A percentile compares a stretch with the other conserved stretches of the same genome.
Evolutionary conservation across 92 coral and sea anemone genomes (phyloP).

Genomic region (Anthopleura xanthogrammica): DNA sequence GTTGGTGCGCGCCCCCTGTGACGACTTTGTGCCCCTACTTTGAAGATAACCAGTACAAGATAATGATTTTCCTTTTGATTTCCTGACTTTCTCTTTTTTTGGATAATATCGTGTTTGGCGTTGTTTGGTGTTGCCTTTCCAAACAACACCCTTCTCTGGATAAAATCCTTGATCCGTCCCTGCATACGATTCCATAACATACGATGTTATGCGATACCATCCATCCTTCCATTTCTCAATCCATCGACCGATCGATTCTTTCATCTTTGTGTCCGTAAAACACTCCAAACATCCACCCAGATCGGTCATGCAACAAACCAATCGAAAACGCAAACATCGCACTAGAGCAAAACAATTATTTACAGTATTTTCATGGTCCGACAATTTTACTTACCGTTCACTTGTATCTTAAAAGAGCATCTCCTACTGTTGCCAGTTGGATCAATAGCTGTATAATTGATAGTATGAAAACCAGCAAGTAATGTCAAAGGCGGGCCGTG

Average conservation of each 20-base stretch:
- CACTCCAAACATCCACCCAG: not conserved
- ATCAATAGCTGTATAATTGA: conserved; percentile 53
- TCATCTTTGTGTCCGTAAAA: not conserved
- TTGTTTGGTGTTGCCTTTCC: no score
- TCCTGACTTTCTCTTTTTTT: no score
- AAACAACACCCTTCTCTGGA: no score
- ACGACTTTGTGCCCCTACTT: no score
- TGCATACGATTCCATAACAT: not conserved
- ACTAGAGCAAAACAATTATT: no score
- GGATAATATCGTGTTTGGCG: no score
- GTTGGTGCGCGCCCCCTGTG: no score
- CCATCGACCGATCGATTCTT: not conserved
- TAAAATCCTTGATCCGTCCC: no score
- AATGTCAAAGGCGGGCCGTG: conserved; percentile 26
- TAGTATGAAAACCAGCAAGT: conserved; percentile 30
- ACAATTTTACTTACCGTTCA: conserved; percentile 34
- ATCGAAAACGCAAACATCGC: not conserved
- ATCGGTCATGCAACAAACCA: not conserved
- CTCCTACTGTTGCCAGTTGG: conserved; percentile 38
- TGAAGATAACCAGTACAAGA: no score
- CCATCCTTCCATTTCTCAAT: not conserved
- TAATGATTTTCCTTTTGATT: no score
- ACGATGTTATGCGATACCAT: not conserved
- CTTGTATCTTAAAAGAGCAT: conserved; percentile 38
- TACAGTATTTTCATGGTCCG: no score